phyloP scores from a whole-genome alignment of 2,797 vertebrate species.

The Echeneis naucrates region DNA sequence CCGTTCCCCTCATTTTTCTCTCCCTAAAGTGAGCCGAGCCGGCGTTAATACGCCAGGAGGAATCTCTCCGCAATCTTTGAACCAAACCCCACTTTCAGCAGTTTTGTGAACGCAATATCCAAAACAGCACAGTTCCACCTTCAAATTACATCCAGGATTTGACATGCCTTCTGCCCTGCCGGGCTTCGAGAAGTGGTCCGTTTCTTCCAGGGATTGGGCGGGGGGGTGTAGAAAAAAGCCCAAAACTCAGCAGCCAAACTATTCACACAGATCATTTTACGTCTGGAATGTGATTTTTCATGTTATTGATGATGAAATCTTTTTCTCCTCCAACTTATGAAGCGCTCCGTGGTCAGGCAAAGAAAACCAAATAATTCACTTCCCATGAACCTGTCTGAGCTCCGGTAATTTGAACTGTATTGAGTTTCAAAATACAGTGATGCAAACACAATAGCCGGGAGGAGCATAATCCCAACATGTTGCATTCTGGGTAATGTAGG shows the following conservation, averaged over 20 bases:
- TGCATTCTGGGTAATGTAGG: neutral
- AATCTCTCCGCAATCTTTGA: conserved; percentile 39
- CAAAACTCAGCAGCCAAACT: conserved; percentile 11
- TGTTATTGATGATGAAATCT: conserved; percentile 11
- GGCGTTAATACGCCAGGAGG: neutral
- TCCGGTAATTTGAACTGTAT: too few species aligned
- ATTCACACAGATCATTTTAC: conserved; percentile 3
- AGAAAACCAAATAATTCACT: conserved; percentile 14
- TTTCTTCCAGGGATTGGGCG: neutral
- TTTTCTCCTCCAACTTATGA: neutral
- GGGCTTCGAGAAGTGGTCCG: neutral
- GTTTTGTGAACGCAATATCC: conserved; percentile 16
- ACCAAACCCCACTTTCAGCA: conserved; percentile 25
- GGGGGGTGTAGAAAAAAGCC: conserved; percentile 12
- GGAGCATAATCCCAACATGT: neutral
- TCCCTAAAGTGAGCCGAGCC: conserved; percentile 24
- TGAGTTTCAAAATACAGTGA: conserved; percentile 1
- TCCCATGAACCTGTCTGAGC: conserved; percentile 2
- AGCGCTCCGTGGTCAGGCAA: neutral
- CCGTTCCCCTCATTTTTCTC: conserved; percentile 18
- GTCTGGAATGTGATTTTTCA: conserved; percentile 3
- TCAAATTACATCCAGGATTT: conserved; percentile 39
- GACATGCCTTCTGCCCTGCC: neutral
- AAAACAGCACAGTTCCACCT: conserved; percentile 26
- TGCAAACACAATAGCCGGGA: neutral